phyloP scores from a whole-genome alignment of 2,888 invertebrate genomes.

The Mythimna lalbum region DNA sequence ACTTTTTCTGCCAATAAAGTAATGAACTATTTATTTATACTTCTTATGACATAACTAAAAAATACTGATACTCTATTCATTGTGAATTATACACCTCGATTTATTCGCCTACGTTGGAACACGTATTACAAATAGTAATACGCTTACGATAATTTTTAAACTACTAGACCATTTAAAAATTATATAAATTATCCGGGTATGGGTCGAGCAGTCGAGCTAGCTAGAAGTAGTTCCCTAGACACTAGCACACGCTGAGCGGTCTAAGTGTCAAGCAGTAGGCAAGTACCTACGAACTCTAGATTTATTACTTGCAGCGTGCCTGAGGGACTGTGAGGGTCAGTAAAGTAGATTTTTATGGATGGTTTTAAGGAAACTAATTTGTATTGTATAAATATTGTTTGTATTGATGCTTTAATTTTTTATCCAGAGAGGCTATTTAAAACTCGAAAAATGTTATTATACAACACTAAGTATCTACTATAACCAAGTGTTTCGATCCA shows the following conservation, averaged over 20 bases:
- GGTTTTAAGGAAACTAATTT: constrained; percentile 19
- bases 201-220: constrained; percentile 6
- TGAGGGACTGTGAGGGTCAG: not conserved
- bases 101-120: not conserved
- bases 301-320: constrained; percentile 34
- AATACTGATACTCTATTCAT: not conserved
- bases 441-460: constrained; percentile 4
- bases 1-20: too few species aligned
- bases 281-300: constrained; percentile 31
- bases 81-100: not conserved
- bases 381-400: not conserved
- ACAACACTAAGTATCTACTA: constrained; percentile 17
- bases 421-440: not conserved
- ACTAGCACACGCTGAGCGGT: constrained; percentile 21
- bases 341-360: not conserved
- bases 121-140: not conserved
- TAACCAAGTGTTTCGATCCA: constrained; percentile 39
- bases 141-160: not conserved
- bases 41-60: not conserved
- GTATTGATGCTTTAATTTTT: not conserved
- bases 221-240: constrained; percentile 27
- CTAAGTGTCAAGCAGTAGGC: constrained; percentile 33
- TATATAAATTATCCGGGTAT: constrained; percentile 27
- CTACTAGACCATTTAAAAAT: constrained; percentile 22
- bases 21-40: not conserved